A percentile compares a stretch with the other conserved stretches of the same genome.
phyloP scores from a whole-genome alignment of 2,888 invertebrate genomes.

The Himalopsyche kuldschensis region DNA sequence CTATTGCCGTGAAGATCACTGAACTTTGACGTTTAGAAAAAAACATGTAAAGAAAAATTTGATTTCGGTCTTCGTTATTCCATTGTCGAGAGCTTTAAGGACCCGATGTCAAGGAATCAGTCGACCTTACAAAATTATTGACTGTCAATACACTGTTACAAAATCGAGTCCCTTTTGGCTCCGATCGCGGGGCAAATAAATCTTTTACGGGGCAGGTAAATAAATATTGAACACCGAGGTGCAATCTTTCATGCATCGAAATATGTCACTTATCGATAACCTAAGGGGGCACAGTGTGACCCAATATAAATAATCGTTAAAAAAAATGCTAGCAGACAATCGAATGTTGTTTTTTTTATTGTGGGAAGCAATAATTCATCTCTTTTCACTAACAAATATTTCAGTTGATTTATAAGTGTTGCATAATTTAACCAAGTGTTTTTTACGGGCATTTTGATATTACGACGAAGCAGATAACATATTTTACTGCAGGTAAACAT shows the following conservation, averaged over 20 bases:
- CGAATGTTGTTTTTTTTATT: slow-evolving; percentile 23
- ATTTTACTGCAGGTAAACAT: no score
- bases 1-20: not conserved
- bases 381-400: not conserved
- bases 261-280: slow-evolving; percentile 5
- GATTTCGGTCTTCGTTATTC: not conserved
- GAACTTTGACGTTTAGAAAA: not conserved
- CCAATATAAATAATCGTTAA: slow-evolving; percentile 24
- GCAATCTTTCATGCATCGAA: slow-evolving; percentile 13
- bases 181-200: slow-evolving; percentile 8
- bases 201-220: slow-evolving; percentile 13
- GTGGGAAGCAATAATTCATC: slow-evolving; percentile 25
- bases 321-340: slow-evolving; percentile 19
- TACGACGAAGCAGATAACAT: no score
- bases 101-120: slow-evolving; percentile 8
- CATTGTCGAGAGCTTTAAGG: not conserved
- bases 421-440: not conserved
- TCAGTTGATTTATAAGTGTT: not conserved
- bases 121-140: slow-evolving; percentile 32
- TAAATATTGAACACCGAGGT: not conserved
- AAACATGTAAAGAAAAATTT: not conserved
- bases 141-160: slow-evolving; percentile 35
- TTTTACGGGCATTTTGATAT: not conserved
- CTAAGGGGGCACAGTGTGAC: slow-evolving; percentile 4
- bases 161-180: not conserved